phyloP scores from a whole-genome alignment of 2,113 vertebrate genomes.

The Prunella himalayana region DNA sequence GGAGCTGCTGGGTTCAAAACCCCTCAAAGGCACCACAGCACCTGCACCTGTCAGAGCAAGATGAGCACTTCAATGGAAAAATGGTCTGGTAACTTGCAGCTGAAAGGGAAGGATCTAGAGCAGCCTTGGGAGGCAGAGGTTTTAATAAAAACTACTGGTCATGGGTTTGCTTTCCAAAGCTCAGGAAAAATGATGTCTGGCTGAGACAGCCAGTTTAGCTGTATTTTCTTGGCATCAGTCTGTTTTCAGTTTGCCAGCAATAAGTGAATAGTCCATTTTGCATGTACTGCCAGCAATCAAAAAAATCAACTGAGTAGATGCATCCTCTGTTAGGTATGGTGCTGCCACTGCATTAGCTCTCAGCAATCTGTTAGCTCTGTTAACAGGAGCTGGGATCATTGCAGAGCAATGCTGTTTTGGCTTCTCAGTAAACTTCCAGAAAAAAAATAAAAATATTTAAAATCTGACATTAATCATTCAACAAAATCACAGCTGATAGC shows the following conservation, averaged over 20 bases:
- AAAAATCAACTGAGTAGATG: neutral
- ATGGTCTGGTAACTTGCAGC: neutral
- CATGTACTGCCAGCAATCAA: neutral
- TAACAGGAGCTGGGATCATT: neutral
- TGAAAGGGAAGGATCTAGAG: neutral
- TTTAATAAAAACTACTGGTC: neutral
- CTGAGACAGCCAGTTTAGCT: neutral
- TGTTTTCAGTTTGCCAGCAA: neutral
- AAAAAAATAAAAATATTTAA: neutral
- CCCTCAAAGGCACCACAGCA: neutral
- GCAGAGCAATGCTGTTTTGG: neutral
- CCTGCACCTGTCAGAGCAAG: neutral
- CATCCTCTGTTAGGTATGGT: neutral
- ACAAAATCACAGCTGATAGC: neutral
- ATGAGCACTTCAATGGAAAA: neutral
- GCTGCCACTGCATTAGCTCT: neutral
- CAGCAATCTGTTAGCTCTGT: neutral
- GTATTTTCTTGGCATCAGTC: neutral
- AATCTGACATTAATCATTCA: neutral
- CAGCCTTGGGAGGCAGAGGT: neutral
- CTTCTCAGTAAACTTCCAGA: neutral
- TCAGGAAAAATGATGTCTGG: neutral
- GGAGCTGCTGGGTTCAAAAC: neutral
- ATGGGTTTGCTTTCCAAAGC: neutral
- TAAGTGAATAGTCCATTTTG: neutral